Evolutionary conservation across 2,888 invertebrate genomes (phyloP), one percentile per base, ranked within the genome.

Genomic region (Embidobia sp.): DNA sequence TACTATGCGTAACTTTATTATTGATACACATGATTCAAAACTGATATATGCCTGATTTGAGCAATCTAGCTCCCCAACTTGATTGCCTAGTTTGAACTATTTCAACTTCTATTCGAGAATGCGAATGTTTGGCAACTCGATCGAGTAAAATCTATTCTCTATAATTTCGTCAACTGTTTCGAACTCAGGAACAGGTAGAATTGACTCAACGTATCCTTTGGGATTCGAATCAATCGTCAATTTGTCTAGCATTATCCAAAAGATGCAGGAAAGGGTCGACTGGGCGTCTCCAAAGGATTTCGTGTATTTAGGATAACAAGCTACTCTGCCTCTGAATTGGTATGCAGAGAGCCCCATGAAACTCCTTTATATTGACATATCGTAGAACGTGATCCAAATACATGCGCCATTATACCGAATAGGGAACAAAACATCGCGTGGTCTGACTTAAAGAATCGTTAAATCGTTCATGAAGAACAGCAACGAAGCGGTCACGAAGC

Each of bases 261-360:
- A 85, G 82, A 83, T 73, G 81, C 26, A 78, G 81, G 83, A 79
- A 81, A 72, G 80, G 79, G 76, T 72, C 55, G 77, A 33, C 27
- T 44, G 66, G 76, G 73, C 84, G 81, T 85, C 85, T 87, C 87
- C 85, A 85, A 87, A 88, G 88, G 88, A 88, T 89, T 89, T 88
- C 86, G 88, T 89, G 87, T 89, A 89, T 89, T 89, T 89, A 89
- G 89, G 89, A 89, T 89, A 89, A 89, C 89, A 89, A 89, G 89
- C 89, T 83, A 83, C 83, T 84, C 85, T 84, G 84, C 85, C 85
- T 80, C 77, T 77, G 83, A 85, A 89, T 89, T 88, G 86, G 88
- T 85, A 89, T 89, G 88, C 88, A 88, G 87, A 86, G 85, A 84
- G 83, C 79, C 79, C 80, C 79, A 79, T 80, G 83, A 85, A 67